Evolutionary conservation across 2,888 invertebrate species (phyloP).

Genomic region (Rhabditoides inermis): DNA sequence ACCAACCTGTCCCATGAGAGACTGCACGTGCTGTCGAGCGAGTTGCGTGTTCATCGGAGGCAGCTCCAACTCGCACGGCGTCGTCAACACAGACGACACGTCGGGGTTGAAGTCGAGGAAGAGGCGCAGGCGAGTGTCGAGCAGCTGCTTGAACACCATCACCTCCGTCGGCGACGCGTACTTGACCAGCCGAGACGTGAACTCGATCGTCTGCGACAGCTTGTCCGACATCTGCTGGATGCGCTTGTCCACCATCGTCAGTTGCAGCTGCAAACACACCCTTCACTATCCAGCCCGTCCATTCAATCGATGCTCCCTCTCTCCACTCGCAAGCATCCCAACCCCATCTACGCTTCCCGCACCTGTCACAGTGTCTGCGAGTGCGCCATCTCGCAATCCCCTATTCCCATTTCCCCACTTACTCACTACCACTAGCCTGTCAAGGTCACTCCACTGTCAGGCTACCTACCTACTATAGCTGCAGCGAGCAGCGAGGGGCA

Average conservation of each 20-base stretch:
- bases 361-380: no score
- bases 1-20: slow-evolving; percentile 19
- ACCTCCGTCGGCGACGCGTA: slow-evolving; percentile 75
- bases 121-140: slow-evolving; percentile 77
- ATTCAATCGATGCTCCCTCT: no score
- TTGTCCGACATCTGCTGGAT: slow-evolving; percentile 86
- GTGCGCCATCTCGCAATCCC: no score
- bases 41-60: slow-evolving; percentile 10
- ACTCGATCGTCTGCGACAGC: slow-evolving; percentile 66
- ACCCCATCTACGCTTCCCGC: no score
- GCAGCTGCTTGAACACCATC: slow-evolving; percentile 81
- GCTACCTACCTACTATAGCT: no score
- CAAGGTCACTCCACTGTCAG: no score
- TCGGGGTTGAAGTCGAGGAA: slow-evolving; percentile 64
- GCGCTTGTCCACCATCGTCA: slow-evolving; percentile 78
- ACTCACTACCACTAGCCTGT: no score
- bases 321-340: no score
- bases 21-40: slow-evolving; percentile 12
- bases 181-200: slow-evolving; percentile 81
- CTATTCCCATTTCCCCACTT: no score
- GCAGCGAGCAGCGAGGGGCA: no score
- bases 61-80: slow-evolving; percentile 23
- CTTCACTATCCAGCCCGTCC: no score
- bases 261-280: slow-evolving; percentile 60
- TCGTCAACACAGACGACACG: slow-evolving; percentile 57